Conservation (phyloP, 2,113 vertebrate species). For the Oreochromis spilurus region DNA sequence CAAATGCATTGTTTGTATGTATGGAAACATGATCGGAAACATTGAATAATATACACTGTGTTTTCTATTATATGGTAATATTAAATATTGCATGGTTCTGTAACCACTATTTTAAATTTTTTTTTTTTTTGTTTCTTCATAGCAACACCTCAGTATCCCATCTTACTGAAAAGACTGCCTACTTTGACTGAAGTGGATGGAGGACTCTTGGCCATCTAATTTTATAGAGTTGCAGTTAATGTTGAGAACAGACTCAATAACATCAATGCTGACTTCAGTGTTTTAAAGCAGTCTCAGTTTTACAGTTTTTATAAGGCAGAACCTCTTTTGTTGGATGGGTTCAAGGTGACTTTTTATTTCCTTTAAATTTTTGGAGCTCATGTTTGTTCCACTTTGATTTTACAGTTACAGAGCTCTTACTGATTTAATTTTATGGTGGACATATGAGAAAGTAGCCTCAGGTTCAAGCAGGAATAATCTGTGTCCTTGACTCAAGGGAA, state of each 20-base stretch:
- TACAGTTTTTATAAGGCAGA: background rate
- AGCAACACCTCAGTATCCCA: background rate
- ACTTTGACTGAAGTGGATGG: background rate
- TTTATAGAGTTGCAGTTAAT: background rate
- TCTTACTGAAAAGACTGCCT: background rate
- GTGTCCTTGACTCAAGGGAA: background rate
- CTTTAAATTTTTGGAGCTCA: background rate
- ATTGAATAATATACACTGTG: background rate
- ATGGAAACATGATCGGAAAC: background rate
- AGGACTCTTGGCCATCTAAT: background rate
- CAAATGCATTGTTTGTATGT: background rate
- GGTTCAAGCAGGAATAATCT: background rate
- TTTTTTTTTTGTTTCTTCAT: background rate
- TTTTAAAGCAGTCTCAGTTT: background rate
- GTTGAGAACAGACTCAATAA: background rate
- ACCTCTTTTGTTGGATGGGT: background rate
- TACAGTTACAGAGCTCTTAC: background rate
- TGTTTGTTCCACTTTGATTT: background rate
- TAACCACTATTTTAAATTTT: background rate
- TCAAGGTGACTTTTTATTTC: background rate
- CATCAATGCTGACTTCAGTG: background rate
- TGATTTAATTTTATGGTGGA: background rate
- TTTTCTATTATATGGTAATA: background rate
- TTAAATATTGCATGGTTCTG: background rate
- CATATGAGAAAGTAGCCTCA: background rate